Evolutionary conservation across 1,140 invertebrate species (phyloP).

Genomic region (Parasteatoda tepidariorum): DNA sequence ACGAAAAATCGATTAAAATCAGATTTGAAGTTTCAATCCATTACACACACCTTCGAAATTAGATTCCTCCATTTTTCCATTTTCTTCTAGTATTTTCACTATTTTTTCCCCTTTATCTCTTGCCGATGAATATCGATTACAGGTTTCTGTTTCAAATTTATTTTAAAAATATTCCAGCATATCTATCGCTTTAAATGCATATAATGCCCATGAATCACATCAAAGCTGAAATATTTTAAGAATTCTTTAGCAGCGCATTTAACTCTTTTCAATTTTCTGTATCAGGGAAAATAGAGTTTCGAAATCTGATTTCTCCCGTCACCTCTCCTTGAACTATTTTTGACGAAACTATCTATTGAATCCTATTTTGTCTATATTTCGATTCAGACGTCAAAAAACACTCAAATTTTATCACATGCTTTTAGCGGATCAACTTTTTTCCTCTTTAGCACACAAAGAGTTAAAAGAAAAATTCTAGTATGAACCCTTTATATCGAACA

Average conservation of each 20-base stretch:
- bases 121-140: neutral
- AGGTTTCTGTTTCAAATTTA: neutral
- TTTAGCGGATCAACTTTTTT: conserved; percentile 30
- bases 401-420: conserved; percentile 46
- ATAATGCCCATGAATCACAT: neutral
- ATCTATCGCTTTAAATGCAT: neutral
- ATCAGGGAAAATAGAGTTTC: conserved; percentile 1
- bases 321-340: neutral
- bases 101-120: neutral
- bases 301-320: conserved; percentile 25
- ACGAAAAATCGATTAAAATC: neutral
- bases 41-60: neutral
- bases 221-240: neutral
- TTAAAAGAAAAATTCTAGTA: neutral
- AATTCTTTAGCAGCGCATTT: neutral
- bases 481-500: neutral
- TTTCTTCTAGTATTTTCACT: neutral
- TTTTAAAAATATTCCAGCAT: neutral
- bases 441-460: neutral
- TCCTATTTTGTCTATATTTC: conserved; percentile 32
- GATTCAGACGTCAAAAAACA: conserved; percentile 52
- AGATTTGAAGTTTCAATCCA: neutral
- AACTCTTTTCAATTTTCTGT: neutral
- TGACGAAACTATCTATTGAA: neutral
- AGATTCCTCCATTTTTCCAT: neutral